phyloP scores from a whole-genome alignment of 2,888 invertebrate species.

The Lasioglossum zephyrum region DNA sequence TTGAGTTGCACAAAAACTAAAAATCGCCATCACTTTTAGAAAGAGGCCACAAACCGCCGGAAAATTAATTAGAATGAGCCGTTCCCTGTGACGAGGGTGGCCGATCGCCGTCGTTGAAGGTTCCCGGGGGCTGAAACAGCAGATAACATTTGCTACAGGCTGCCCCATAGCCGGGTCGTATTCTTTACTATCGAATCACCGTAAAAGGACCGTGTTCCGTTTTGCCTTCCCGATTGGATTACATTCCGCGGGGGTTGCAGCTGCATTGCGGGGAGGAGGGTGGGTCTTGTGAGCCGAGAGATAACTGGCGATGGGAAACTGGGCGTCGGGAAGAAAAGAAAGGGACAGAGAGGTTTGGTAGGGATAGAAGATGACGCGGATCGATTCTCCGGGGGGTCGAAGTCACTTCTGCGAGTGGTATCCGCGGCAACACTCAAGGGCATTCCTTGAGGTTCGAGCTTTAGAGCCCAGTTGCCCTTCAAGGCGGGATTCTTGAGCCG shows the following conservation, averaged over 20 bases:
- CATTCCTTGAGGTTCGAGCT: conserved; percentile 51
- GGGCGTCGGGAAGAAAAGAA: background rate
- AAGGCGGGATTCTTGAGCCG: conserved; percentile 63
- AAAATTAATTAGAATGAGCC: background rate
- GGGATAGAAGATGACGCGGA: conserved; percentile 26
- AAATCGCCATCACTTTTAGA: background rate
- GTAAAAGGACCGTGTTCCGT: conserved; percentile 54
- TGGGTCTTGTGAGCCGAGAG: background rate
- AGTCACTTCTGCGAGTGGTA: conserved; percentile 60
- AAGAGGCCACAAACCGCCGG: background rate
- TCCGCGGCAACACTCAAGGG: conserved; percentile 59
- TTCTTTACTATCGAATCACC: conserved; percentile 57
- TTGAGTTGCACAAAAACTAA: background rate
- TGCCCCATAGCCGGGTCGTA: conserved; percentile 43
- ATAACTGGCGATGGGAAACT: conserved; percentile 23
- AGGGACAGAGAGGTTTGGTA: background rate
- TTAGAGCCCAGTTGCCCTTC: conserved; percentile 57
- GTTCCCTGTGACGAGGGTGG: background rate
- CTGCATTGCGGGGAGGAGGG: conserved; percentile 2
- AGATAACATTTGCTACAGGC: conserved; percentile 56
- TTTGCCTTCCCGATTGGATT: conserved; percentile 57
- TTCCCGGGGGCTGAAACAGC: conserved; percentile 16
- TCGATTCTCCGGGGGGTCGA: conserved; percentile 55
- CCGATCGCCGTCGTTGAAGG: background rate
- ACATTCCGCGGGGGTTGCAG: conserved; percentile 53